phyloP scores from a whole-genome alignment of 92 coral and sea anemone species.

The Pocillopora grandis region DNA sequence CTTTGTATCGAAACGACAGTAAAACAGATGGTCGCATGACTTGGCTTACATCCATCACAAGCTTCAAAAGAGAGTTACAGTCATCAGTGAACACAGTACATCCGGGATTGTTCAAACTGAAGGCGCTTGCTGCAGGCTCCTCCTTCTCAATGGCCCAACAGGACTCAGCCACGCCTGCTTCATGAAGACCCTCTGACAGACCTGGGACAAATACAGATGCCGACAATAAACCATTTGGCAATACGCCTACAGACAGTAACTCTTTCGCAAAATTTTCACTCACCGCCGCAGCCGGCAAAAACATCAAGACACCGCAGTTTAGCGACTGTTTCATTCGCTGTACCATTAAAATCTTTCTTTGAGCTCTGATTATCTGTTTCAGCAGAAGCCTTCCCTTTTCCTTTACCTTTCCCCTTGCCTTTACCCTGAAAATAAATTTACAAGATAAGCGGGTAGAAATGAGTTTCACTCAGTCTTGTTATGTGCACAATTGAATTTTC shows the following conservation, averaged over 20 bases:
- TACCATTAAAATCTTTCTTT: slow-evolving; percentile 31
- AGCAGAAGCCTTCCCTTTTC: slow-evolving; percentile 63
- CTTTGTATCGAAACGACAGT: not conserved
- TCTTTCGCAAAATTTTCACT: not conserved
- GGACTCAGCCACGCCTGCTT: slow-evolving; percentile 93
- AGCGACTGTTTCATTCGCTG: slow-evolving; percentile 14
- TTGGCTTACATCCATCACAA: slow-evolving; percentile 87
- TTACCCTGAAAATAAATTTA: slow-evolving; percentile 40
- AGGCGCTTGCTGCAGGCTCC: slow-evolving; percentile 95
- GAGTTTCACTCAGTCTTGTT: not conserved
- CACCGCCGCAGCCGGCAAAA: slow-evolving; percentile 99
- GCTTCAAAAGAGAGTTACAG: slow-evolving; percentile 87
- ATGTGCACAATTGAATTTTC: too few species aligned
- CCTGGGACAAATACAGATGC: slow-evolving; percentile 42
- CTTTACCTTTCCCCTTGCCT: slow-evolving; percentile 92
- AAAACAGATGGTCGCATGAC: not conserved
- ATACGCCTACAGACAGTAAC: not conserved
- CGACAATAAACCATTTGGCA: not conserved
- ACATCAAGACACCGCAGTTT: slow-evolving; percentile 85
- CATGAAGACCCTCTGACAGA: slow-evolving; percentile 95
- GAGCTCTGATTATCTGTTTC: slow-evolving; percentile 31
- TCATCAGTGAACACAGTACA: slow-evolving; percentile 95
- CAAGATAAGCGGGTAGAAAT: not conserved
- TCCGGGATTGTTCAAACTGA: slow-evolving; percentile 77
- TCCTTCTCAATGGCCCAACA: slow-evolving; percentile 95